Conservation (phyloP, 2,113 vertebrate genomes). For the Romanogobio albipinnatus region DNA sequence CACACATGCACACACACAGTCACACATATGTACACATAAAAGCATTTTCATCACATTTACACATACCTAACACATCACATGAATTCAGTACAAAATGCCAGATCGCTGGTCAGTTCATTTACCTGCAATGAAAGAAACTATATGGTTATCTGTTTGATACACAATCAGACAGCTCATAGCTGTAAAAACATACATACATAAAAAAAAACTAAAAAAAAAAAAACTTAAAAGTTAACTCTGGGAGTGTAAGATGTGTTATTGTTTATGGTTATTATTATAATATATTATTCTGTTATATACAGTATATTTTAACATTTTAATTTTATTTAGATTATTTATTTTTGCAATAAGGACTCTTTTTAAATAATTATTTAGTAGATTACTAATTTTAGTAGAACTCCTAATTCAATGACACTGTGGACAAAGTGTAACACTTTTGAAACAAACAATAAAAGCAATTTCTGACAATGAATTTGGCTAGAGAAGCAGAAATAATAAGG, state of each 20-base stretch:
- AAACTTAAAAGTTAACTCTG: neutral
- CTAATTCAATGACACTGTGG: neutral
- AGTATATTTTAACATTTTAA: neutral
- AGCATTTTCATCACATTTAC: neutral
- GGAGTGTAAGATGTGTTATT: neutral
- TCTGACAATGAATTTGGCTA: neutral
- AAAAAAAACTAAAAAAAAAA: neutral
- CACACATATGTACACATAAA: constrained; percentile 29
- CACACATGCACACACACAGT: constrained; percentile 41
- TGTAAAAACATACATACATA: neutral
- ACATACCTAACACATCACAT: neutral
- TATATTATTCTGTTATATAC: neutral
- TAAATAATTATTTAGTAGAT: neutral
- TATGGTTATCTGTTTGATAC: neutral
- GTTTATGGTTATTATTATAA: neutral
- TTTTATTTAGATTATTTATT: neutral
- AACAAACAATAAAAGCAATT: neutral
- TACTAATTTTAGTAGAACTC: neutral
- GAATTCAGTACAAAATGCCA: neutral
- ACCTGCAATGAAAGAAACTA: neutral
- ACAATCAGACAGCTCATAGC: neutral
- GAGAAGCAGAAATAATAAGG: neutral
- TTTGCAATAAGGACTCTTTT: neutral
- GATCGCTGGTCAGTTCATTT: neutral
- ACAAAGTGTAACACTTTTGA: neutral